Conservation (phyloP, 2,797 vertebrate species). For the Potorous gilbertii region DNA sequence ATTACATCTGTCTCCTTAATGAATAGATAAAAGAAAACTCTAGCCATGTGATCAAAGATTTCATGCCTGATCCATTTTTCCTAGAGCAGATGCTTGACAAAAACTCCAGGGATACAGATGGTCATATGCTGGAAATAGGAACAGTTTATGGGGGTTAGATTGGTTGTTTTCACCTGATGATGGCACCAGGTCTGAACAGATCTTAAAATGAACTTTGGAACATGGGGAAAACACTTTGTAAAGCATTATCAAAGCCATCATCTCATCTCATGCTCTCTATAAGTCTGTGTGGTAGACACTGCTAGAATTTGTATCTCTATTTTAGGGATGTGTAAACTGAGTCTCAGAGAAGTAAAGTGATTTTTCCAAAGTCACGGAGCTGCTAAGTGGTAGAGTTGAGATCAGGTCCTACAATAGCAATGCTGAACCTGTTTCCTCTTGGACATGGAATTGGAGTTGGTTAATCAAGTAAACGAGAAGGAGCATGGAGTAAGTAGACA, state of each 20-base stretch:
- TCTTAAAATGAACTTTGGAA: neutral
- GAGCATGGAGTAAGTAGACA: neutral
- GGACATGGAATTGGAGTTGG: neutral
- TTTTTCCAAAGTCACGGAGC: neutral
- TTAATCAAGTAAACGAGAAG: neutral
- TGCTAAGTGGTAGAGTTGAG: neutral
- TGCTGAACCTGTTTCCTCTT: neutral
- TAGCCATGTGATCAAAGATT: neutral
- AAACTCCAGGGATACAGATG: conserved; percentile 49
- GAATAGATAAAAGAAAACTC: conserved; percentile 24
- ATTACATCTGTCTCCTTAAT: conserved; percentile 63
- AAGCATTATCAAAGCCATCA: neutral
- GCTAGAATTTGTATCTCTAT: neutral
- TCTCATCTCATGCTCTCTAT: neutral
- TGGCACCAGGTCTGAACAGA: neutral
- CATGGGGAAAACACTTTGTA: neutral
- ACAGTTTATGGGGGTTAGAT: neutral
- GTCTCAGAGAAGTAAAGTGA: neutral
- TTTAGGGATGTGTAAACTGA: neutral
- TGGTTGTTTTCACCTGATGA: neutral
- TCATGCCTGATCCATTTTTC: conserved; percentile 14
- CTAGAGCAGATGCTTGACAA: conserved; percentile 55
- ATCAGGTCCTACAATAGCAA: neutral
- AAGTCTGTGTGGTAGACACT: neutral
- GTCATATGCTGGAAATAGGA: conserved; percentile 19